Evolutionary conservation across 1,140 invertebrate genomes (phyloP).

Genomic region (Steinernema khuongi): DNA sequence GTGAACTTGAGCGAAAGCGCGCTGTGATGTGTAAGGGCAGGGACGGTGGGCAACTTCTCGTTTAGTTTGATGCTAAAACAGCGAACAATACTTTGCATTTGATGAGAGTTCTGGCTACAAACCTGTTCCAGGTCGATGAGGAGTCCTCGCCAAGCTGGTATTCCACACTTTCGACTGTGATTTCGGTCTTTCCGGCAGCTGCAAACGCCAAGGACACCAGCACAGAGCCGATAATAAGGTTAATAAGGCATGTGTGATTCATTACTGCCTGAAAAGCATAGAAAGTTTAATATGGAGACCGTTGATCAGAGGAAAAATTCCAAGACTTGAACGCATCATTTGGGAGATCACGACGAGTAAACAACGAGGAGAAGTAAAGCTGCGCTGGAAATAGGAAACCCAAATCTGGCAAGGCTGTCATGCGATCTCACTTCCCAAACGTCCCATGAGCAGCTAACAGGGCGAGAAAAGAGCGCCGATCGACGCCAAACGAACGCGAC

Average conservation of each 20-base stretch:
- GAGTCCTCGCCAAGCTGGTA: not conserved
- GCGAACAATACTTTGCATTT: not conserved
- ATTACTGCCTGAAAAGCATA: not conserved
- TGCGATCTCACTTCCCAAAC: too few species aligned
- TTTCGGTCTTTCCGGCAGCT: not conserved
- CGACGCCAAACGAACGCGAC: not conserved
- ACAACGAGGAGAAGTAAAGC: not conserved
- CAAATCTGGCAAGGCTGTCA: too few species aligned
- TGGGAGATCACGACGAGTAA: too few species aligned
- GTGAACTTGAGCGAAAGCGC: slow-evolving; percentile 17
- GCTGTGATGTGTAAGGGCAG: not conserved
- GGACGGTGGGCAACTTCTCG: not conserved
- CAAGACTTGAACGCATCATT: too few species aligned
- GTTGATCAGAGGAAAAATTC: too few species aligned
- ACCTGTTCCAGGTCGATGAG: not conserved
- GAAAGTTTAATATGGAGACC: not conserved
- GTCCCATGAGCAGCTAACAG: too few species aligned
- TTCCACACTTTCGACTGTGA: not conserved
- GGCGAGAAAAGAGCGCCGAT: not conserved
- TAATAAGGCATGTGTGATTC: not conserved
- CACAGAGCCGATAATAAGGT: not conserved
- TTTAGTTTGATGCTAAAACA: slow-evolving; percentile 3
- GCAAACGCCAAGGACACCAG: not conserved
- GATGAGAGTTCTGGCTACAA: not conserved
- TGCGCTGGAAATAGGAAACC: too few species aligned